A percentile compares a stretch with the other conserved stretches of the same genome.
phyloP scores from a whole-genome alignment of 2,797 vertebrate genomes.

The Gymnoscopelus microlampas region DNA sequence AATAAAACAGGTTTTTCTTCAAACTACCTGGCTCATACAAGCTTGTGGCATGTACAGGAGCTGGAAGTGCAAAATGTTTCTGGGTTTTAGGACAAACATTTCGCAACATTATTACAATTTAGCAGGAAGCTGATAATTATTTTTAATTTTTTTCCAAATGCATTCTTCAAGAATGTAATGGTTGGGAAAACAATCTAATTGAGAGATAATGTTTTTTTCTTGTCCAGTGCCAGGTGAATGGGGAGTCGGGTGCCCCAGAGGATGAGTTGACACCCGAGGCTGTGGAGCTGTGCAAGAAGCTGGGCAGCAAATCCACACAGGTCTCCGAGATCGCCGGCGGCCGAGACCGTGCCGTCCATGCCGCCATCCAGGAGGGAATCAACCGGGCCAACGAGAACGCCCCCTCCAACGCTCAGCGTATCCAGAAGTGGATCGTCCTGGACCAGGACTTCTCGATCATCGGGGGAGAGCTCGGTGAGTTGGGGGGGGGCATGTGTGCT shows the following conservation, averaged over 20 bases:
- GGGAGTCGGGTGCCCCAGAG: conserved; percentile 77
- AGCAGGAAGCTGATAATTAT: neutral
- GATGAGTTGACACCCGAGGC: conserved; percentile 85
- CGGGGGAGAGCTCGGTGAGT: conserved; percentile 92
- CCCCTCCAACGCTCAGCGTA: conserved; percentile 86
- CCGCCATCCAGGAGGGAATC: conserved; percentile 88
- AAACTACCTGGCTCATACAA: too few relatives aligned
- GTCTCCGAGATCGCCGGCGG: conserved; percentile 83
- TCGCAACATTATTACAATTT: neutral
- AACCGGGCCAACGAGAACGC: conserved; percentile 83
- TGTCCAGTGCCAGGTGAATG: conserved; percentile 82
- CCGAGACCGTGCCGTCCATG: conserved; percentile 77
- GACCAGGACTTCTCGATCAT: conserved; percentile 88
- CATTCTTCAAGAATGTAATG: neutral
- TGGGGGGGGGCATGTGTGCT: too few relatives aligned
- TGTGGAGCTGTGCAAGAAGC: conserved; percentile 76
- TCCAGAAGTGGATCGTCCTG: conserved; percentile 91
- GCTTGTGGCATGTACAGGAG: too few relatives aligned
- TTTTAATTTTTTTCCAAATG: neutral
- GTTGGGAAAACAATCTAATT: neutral
- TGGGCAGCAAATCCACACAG: conserved; percentile 84
- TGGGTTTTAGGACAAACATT: too few relatives aligned
- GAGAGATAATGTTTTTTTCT: neutral
- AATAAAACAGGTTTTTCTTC: too few relatives aligned
- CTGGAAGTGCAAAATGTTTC: too few relatives aligned